Conservation (phyloP, 2,888 invertebrate genomes). For the Aricia artaxerxes region DNA sequence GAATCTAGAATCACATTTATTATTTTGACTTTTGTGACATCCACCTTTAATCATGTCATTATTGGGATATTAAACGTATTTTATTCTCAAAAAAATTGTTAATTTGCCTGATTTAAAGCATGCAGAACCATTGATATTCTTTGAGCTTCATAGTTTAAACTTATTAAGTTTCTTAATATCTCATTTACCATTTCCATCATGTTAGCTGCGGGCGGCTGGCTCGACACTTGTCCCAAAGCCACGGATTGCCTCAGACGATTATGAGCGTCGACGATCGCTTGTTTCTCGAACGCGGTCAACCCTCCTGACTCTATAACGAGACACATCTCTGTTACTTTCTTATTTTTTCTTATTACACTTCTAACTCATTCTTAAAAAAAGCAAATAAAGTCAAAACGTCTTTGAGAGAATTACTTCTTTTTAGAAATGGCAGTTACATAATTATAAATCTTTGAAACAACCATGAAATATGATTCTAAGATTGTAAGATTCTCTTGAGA, state of each 20-base stretch:
- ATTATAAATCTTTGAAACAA: background rate
- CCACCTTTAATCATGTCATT: background rate
- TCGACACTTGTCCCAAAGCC: slow-evolving; percentile 87
- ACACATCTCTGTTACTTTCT: slow-evolving; percentile 1
- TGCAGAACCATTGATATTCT: background rate
- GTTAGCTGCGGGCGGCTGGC: slow-evolving; percentile 89
- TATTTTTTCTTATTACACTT: background rate
- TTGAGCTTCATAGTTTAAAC: background rate
- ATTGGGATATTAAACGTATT: background rate
- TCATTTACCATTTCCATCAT: slow-evolving; percentile 90
- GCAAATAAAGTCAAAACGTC: background rate
- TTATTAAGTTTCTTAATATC: background rate
- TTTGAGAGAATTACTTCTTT: too few relatives aligned
- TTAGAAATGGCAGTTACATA: background rate
- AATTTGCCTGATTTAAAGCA: background rate
- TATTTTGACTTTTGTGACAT: background rate
- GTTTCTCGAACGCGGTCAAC: slow-evolving; percentile 85
- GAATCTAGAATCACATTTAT: background rate
- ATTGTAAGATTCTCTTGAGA: background rate
- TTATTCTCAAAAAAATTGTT: background rate
- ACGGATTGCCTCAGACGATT: slow-evolving; percentile 89
- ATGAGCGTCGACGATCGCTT: slow-evolving; percentile 89
- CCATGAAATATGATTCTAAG: slow-evolving; percentile 2
- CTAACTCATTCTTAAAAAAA: background rate
- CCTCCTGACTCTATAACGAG: slow-evolving; percentile 81